Evolutionary conservation across 2,797 vertebrate species (phyloP).

Genomic region (Amniataba percoides): DNA sequence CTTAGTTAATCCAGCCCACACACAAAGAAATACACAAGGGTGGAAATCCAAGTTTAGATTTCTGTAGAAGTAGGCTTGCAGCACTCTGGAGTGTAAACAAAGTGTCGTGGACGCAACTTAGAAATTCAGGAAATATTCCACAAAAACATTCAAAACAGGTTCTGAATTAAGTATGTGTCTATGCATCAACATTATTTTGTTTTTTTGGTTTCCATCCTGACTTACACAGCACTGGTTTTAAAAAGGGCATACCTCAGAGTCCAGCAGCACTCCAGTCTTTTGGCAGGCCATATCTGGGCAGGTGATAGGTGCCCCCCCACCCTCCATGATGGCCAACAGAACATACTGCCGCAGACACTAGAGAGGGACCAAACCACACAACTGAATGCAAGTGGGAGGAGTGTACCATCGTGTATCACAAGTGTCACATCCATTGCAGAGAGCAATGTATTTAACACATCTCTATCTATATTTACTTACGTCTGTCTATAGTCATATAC

Average conservation of each 20-base stretch:
- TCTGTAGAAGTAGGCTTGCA: slow-evolving; percentile 10
- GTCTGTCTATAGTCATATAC: too few relatives aligned
- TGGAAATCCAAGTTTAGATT: slow-evolving; percentile 27
- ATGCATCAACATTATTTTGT: background rate
- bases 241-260: slow-evolving; percentile 91
- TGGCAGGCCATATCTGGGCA: slow-evolving; percentile 94
- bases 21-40: background rate
- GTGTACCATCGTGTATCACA: background rate
- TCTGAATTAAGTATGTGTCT: background rate
- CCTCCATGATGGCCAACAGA: slow-evolving; percentile 91
- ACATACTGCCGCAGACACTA: slow-evolving; percentile 96
- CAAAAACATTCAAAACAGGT: background rate
- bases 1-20: background rate
- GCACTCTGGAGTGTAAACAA: slow-evolving; percentile 14
- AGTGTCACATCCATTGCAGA: background rate
- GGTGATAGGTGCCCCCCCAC: slow-evolving; percentile 93
- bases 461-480: too few relatives aligned
- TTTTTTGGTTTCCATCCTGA: slow-evolving; percentile 25
- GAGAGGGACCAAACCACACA: slow-evolving; percentile 50
- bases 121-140: slow-evolving; percentile 10
- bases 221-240: slow-evolving; percentile 21
- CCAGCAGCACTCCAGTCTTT: slow-evolving; percentile 88
- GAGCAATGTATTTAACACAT: background rate
- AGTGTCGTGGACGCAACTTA: background rate
- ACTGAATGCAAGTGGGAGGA: background rate